Evolutionary conservation across 2,888 invertebrate genomes (phyloP), one percentile per base, ranked within the genome.

Genomic region (Sminthurides aquaticus): DNA sequence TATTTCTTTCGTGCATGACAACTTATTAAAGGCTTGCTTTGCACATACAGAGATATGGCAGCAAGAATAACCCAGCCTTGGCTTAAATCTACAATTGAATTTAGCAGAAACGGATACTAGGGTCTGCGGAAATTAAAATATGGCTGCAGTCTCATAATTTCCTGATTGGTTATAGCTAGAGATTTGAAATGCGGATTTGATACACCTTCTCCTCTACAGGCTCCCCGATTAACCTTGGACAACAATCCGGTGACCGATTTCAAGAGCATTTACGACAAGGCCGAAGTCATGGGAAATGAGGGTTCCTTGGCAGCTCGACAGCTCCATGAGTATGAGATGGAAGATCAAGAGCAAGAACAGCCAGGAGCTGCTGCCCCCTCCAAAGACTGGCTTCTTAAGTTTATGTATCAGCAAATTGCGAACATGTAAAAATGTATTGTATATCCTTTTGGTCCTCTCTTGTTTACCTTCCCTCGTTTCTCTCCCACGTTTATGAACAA

Each of bases 361-460:
- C 15, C 43, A 11, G 43, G 43, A 34, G 15, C 5, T 34, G 43
- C 57, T 11, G 57, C 65, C 54, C 65, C 63, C 27, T 57, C 71
- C 5, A 67, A 67, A 62, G 71, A 71, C 60, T 72, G 71, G 71
- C 67, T 72, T 24, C 43, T 69, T 24, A 67, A 67, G 54, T 70
- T 67, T 49, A 67, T 72, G 70, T 71, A 69, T 56, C 69, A 67
- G 5, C 67, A 72, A 64, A 64, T 72, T 34, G 71, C 69, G 59
- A 71, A 71, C 57, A 70, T 72, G 63, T 71, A 67, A 67, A 69
- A 15, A 11, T 34, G 8, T 34, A 15, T 34, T 34, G 5, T 34
- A 34, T 15, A 15, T 11, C 43, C 43, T 15, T 15, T 34, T n/a
- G n/a, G n/a, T n/a, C n/a, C n/a, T n/a, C n/a, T n/a, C n/a, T n/a